Base-by-base conservation (phyloP, 2,888 invertebrate species). In the Lycophotia porphyrea region DNA sequence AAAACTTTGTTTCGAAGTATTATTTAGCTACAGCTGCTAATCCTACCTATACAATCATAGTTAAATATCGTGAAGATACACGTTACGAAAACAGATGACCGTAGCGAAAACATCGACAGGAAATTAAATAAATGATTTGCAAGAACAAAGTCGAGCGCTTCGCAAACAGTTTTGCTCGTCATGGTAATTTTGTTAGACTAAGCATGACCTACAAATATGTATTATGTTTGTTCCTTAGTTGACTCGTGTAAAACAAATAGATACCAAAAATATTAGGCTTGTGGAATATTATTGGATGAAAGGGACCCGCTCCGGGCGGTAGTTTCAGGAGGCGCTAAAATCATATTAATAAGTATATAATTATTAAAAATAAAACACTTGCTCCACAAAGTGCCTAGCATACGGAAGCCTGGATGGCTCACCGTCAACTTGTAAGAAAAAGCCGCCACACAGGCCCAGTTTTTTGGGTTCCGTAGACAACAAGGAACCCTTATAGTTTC, bases 81-180 rank as follows among this genome's bases (percentile, higher is more conserved):
- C 4, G 58, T 71, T 58, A 71, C 74, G 58, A 34, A 84, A 67
- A 47, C 47, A 27, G 63, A 74, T 71, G 64, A 73, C 65, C 60
- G 52, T 60, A 71, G 31, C 78, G 49, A 76, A 80, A 84, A 83
- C 52, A 66, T 81, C 60, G 42, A 71, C 80, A 85, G 80, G 84
- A 84, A 85, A 84, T 85, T 73, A 70, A 82, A 72, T 70, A 70
- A 73, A 31, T 84, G 84, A 85, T 79, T 83, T 77, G 86, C 84
- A 74, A 58, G 74, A 84, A 71, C 47, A 68, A 65, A 70, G 44
- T 47, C 66, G 39, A 65, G 31, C 60, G 75, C 69, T 70, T 67
- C 52, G 66, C 66, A 69, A 60, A 78, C 72, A 78, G 52, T 74
- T 76, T 81, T 31, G 71, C 8, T 60, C 9, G 71, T 71, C 76